A percentile compares a stretch with the other conserved stretches of the same genome.
Conservation (phyloP, 2,797 vertebrate species). For the Poliocrania exsul region DNA sequence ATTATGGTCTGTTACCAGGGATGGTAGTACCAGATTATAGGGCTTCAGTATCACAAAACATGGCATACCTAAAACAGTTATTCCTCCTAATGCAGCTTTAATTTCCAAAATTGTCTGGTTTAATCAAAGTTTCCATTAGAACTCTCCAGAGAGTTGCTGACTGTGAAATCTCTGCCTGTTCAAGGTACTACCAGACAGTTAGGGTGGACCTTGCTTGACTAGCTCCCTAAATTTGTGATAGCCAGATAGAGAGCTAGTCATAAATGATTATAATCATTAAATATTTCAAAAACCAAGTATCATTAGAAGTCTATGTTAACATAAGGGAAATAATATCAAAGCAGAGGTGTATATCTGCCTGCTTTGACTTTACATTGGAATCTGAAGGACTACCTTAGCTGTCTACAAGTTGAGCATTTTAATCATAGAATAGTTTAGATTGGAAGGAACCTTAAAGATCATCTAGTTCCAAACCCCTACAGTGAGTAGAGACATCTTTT, state of each 20-base stretch:
- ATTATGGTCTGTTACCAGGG: not conserved
- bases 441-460: not conserved
- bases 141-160: not conserved
- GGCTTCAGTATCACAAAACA: not conserved
- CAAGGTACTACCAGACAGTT: not conserved
- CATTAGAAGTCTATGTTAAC: not conserved
- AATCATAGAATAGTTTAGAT: not conserved
- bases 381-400: not conserved
- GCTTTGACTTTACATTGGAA: not conserved
- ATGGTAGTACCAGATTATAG: not conserved
- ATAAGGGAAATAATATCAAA: not conserved
- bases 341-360: not conserved
- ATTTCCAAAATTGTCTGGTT: not conserved
- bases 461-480: not conserved
- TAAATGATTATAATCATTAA: not conserved
- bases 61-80: not conserved
- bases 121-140: not conserved
- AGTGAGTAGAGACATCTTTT: not conserved
- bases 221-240: not conserved
- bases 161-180: not conserved
- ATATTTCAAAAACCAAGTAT: not conserved
- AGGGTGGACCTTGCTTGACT: not conserved
- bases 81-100: not conserved
- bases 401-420: not conserved
- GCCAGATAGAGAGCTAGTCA: not conserved